Evolutionary conservation across 2,797 vertebrate species (phyloP).

Genomic region (Esox lucius): DNA sequence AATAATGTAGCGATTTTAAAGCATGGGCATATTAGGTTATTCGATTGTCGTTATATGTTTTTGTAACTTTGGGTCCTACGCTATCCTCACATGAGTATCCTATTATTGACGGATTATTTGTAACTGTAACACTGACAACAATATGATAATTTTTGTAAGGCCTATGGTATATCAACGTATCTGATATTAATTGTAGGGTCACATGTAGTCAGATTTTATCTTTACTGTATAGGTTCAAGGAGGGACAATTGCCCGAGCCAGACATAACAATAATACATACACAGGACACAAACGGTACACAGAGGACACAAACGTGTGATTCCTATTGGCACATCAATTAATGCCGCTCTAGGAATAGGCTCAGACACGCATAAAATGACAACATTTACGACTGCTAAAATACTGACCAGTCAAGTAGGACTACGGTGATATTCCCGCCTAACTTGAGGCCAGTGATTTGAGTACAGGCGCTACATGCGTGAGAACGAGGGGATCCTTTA

Average conservation of each 20-base stretch:
- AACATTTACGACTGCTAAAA: not conserved
- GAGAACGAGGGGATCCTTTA: too few relatives aligned
- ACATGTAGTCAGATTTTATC: not conserved
- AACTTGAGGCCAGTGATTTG: not conserved
- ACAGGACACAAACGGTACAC: not conserved
- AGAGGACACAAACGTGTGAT: not conserved
- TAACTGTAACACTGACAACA: too few relatives aligned
- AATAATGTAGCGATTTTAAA: too few relatives aligned
- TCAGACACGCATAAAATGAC: too few relatives aligned
- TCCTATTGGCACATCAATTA: not conserved
- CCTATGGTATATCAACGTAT: not conserved
- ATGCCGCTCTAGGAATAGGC: not conserved
- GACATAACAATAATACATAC: conserved; percentile 9
- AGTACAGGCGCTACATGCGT: not conserved
- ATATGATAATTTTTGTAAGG: not conserved
- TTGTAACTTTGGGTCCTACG: not conserved
- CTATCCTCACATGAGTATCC: not conserved
- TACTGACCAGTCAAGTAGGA: not conserved
- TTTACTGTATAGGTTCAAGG: not conserved
- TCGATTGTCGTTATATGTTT: not conserved
- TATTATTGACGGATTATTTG: not conserved
- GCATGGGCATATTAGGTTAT: not conserved
- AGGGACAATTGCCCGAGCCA: not conserved
- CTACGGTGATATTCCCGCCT: too few relatives aligned
- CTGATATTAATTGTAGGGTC: not conserved